Evolutionary conservation across 2,888 invertebrate species (phyloP).

Genomic region (Heliconius cydno): DNA sequence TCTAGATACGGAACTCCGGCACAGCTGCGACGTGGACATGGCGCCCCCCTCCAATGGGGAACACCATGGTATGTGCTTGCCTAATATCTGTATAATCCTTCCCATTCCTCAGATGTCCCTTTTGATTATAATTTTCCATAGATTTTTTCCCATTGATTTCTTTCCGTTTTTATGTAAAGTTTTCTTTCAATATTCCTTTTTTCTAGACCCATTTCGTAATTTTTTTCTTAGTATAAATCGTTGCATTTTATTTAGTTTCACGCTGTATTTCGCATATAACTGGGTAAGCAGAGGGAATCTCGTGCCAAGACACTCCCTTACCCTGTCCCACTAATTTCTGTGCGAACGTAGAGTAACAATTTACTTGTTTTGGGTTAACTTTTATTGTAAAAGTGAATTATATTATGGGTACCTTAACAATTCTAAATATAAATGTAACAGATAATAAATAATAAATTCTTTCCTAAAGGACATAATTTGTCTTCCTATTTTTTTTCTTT

Average conservation of each 20-base stretch:
- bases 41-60: constrained; percentile 59
- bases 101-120: neutral
- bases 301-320: no score
- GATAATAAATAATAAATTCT: no score
- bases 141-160: neutral
- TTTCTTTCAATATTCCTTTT: neutral
- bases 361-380: no score
- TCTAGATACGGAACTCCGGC: constrained; percentile 42
- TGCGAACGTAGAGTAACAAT: no score
- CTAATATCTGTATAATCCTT: neutral
- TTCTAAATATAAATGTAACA: no score
- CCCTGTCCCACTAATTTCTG: no score
- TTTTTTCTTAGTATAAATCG: neutral
- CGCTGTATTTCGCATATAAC: no score
- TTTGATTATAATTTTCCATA: neutral
- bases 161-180: neutral
- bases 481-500: neutral
- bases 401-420: no score
- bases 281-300: no score
- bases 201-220: neutral
- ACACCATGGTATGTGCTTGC: constrained; percentile 45
- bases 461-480: no score
- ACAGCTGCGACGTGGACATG: constrained; percentile 65
- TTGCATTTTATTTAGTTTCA: no score
- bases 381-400: no score